Percentiles rank a stretch among this genome's conserved stretches.
phyloP scores from a whole-genome alignment of 1,140 invertebrate species.

The Coelopa frigida region DNA sequence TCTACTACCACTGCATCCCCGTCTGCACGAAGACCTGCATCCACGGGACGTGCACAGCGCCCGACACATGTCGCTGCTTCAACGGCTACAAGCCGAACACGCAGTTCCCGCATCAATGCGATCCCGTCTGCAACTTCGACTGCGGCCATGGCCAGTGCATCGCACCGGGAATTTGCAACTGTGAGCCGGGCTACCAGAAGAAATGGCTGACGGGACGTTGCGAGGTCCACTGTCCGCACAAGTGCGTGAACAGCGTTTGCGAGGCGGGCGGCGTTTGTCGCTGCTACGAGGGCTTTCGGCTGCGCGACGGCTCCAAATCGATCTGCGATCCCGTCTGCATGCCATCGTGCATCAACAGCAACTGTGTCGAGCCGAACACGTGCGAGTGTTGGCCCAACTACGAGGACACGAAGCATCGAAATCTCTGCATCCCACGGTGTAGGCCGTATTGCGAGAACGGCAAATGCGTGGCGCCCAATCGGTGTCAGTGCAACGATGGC shows the following conservation, averaged over 20 bases:
- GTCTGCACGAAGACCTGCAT: conserved; percentile 42
- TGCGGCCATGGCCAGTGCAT: conserved; percentile 31
- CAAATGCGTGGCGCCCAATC: conserved; percentile 27
- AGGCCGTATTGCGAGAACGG: conserved; percentile 40
- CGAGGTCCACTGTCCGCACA: conserved; percentile 36
- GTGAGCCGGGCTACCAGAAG: conserved; percentile 29
- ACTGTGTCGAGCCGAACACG: conserved; percentile 47
- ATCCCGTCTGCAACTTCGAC: conserved; percentile 30
- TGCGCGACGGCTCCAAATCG: conserved; percentile 22
- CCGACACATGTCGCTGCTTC: conserved; percentile 35
- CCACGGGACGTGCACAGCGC: conserved; percentile 33
- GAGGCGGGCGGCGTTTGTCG: conserved; percentile 25
- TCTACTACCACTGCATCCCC: conserved; percentile 42
- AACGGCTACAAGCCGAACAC: conserved; percentile 26
- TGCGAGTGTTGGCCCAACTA: conserved; percentile 31
- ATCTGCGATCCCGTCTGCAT: conserved; percentile 47
- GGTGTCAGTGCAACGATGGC: conserved; percentile 29
- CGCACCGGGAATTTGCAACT: conserved; percentile 32
- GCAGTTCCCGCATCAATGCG: conserved; percentile 35
- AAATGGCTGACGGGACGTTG: conserved; percentile 41
- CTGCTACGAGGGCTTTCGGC: conserved; percentile 33
- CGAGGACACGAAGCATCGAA: conserved; percentile 29
- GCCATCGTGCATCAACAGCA: conserved; percentile 44
- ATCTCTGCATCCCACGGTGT: conserved; percentile 39
- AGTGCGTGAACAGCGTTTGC: conserved; percentile 35